phyloP scores from a whole-genome alignment of 2,113 vertebrate genomes.

The Actenoides lindsayi region DNA sequence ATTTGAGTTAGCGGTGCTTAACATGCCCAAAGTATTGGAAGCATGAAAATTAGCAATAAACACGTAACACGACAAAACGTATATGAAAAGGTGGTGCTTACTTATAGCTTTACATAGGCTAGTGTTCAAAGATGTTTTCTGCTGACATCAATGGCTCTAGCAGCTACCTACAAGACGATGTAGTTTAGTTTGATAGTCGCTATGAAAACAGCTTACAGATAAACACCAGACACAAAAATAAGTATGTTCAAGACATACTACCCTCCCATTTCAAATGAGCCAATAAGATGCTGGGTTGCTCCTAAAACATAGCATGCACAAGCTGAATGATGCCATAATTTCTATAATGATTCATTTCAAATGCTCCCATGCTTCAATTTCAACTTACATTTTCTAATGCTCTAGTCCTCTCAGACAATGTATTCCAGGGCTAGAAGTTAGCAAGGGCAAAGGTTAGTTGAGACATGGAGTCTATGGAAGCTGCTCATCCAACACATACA shows the following conservation, averaged over 20 bases:
- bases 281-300: background rate
- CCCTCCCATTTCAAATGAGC: background rate
- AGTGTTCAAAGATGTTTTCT: background rate
- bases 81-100: background rate
- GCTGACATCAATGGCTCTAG: background rate
- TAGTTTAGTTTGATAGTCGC: background rate
- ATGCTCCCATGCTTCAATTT: background rate
- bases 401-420: background rate
- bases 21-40: background rate
- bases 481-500: conserved; percentile 56
- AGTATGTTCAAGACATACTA: background rate
- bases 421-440: conserved; percentile 6
- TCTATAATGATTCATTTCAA: conserved; percentile 6
- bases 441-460: conserved; percentile 34
- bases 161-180: background rate
- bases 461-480: conserved; percentile 53
- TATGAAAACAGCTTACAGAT: background rate
- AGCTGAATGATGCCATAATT: background rate
- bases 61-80: background rate
- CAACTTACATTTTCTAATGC: background rate
- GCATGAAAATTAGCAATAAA: background rate
- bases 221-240: background rate
- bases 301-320: background rate
- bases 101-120: background rate
- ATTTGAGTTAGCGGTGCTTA: background rate